Evolutionary conservation across 1,140 invertebrate species (phyloP).

Genomic region (Parapsyche elsis): DNA sequence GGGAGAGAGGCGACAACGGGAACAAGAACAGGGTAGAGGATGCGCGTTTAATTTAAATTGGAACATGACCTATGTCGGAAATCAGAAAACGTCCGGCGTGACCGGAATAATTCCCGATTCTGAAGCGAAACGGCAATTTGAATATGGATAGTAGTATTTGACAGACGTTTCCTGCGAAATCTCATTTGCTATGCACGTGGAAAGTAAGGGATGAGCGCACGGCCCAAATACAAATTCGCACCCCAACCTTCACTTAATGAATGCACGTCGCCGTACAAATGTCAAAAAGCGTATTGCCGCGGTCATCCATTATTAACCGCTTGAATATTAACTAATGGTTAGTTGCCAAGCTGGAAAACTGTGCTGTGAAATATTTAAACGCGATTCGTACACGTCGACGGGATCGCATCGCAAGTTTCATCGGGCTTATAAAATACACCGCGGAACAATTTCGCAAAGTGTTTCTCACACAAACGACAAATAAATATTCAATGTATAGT

Average conservation of each 20-base stretch:
- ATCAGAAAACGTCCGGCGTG: constrained; percentile 36
- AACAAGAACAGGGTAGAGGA: background rate
- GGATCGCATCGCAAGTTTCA: too few relatives aligned
- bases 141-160: constrained; percentile 22
- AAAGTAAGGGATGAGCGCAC: constrained; percentile 10
- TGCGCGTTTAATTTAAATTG: constrained; percentile 41
- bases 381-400: too few relatives aligned
- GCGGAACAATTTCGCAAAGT: too few relatives aligned
- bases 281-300: background rate
- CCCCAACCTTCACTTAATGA: background rate
- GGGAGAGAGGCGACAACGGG: background rate
- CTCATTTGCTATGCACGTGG: constrained; percentile 25
- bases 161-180: constrained; percentile 28
- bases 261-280: background rate
- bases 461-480: too few relatives aligned
- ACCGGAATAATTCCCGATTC: constrained; percentile 38
- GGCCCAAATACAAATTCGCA: background rate
- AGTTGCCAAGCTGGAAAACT: too few relatives aligned
- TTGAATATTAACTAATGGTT: background rate
- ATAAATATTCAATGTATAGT: too few relatives aligned
- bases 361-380: too few relatives aligned
- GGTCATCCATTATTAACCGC: background rate
- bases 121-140: constrained; percentile 2
- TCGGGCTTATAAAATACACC: too few relatives aligned
- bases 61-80: constrained; percentile 46